Percentiles rank a stretch among this genome's conserved stretches.
These are phyloP conservation scores for Andrena praecox DNA, from an alignment of 2,888 invertebrate genomes.

Conservation along the genomic window DNA sequence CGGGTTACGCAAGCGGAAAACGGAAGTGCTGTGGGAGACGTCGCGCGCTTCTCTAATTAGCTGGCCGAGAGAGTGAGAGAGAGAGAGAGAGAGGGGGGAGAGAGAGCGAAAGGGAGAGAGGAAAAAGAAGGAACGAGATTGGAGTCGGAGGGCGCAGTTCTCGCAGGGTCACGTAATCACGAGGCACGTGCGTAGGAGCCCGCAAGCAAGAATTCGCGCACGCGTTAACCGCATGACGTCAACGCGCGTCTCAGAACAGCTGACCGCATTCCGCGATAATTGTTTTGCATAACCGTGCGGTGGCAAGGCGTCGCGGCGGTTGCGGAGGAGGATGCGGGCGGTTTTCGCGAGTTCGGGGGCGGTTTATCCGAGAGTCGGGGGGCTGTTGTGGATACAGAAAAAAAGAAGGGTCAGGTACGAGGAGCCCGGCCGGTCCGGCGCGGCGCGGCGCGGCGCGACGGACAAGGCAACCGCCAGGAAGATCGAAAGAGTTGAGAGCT, in stretches of 20 bases:
- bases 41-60: slow-evolving; percentile 45
- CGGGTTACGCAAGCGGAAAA: slow-evolving; percentile 59
- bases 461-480: not conserved
- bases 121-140: not conserved
- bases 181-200: slow-evolving; percentile 64
- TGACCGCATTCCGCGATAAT: slow-evolving; percentile 84
- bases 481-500: slow-evolving; percentile 16
- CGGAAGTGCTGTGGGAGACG: slow-evolving; percentile 52
- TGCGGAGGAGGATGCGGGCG: slow-evolving; percentile 9
- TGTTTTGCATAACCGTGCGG: slow-evolving; percentile 82
- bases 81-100: not conserved
- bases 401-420: no score
- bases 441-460: not conserved
- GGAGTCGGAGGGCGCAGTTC: slow-evolving; percentile 26
- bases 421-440: not conserved
- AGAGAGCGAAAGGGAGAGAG: not conserved
- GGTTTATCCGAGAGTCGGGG: not conserved
- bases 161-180: slow-evolving; percentile 26
- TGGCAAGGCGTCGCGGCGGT: slow-evolving; percentile 29
- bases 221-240: slow-evolving; percentile 77
- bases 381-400: no score
- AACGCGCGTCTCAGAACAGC: slow-evolving; percentile 80
- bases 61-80: not conserved
- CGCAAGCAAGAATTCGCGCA: slow-evolving; percentile 65
- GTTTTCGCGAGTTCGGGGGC: slow-evolving; percentile 24